Conservation (phyloP, 2,888 invertebrate genomes). For the Coelopa pilipes region DNA sequence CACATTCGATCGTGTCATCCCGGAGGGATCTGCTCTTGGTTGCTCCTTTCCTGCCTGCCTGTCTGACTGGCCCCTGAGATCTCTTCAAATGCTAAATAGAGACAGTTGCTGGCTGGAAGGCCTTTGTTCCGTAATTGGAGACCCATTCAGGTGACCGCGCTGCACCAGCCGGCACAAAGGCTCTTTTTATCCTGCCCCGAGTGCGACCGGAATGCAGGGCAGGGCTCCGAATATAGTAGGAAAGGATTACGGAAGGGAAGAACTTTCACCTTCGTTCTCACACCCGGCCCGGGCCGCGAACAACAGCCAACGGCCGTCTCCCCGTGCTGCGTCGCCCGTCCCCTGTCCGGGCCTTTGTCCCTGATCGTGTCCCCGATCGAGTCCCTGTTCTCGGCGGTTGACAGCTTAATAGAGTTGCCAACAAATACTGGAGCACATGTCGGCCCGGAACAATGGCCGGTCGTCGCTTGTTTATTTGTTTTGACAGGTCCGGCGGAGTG, state of each 20-base stretch:
- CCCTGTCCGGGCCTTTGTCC: conserved; percentile 8
- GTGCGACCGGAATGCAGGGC: background rate
- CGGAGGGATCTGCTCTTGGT: background rate
- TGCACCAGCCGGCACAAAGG: background rate
- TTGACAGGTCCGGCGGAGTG: conserved; percentile 47
- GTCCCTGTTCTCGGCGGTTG: conserved; percentile 21
- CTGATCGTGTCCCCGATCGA: too few species aligned
- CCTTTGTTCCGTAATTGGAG: background rate
- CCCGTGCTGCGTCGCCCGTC: background rate
- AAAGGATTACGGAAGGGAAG: conserved; percentile 22
- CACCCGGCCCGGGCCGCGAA: background rate
- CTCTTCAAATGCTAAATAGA: conserved; percentile 18
- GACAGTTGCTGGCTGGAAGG: conserved; percentile 1
- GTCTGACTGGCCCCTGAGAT: background rate
- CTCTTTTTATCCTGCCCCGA: background rate
- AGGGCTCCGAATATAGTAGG: conserved; percentile 20
- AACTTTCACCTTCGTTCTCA: conserved; percentile 33
- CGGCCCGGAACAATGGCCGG: conserved; percentile 28
- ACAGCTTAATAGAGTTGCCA: conserved; percentile 36
- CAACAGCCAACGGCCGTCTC: conserved; percentile 9
- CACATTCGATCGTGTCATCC: conserved; percentile 5
- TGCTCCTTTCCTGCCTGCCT: conserved; percentile 1
- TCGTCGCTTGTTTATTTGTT: conserved; percentile 46
- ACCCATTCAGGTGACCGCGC: background rate
- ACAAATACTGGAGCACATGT: conserved; percentile 25